These are phyloP conservation scores for Agapornis canus DNA, from an alignment of 2,797 vertebrate species.

Conservation along the genomic window DNA sequence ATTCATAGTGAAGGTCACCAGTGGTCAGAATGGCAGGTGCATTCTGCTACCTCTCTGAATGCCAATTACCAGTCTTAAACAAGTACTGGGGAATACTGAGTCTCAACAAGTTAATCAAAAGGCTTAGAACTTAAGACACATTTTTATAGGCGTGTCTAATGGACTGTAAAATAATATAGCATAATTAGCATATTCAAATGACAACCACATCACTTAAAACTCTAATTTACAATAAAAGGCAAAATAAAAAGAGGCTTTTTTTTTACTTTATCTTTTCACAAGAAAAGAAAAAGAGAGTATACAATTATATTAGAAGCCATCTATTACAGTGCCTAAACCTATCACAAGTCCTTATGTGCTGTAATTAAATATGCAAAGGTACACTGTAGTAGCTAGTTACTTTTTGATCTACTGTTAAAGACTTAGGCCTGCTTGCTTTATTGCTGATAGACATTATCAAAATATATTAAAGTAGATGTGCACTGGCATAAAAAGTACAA, in stretches of 20 bases:
- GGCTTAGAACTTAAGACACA: conserved; percentile 25
- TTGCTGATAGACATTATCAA: not conserved
- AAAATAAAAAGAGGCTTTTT: not conserved
- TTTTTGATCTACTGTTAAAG: not conserved
- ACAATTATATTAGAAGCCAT: not conserved
- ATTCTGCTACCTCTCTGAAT: conserved; percentile 68
- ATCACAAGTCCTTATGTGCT: not conserved
- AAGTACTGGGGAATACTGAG: conserved; percentile 26
- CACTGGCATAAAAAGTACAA: not conserved
- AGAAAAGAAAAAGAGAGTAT: not conserved
- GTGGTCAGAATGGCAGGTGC: conserved; percentile 69
- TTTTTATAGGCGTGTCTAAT: conserved; percentile 33
- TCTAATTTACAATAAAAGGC: conserved; percentile 25
- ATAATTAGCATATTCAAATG: conserved; percentile 38
- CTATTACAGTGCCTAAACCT: not conserved
- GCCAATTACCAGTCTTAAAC: conserved; percentile 60
- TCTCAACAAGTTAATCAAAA: conserved; percentile 67
- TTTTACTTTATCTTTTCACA: not conserved
- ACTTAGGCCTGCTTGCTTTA: not conserved
- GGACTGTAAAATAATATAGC: conserved; percentile 49
- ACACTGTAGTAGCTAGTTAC: not conserved
- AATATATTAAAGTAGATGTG: not conserved
- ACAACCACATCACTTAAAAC: conserved; percentile 32
- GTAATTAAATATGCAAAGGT: not conserved
- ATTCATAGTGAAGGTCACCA: conserved; percentile 67